phyloP scores from a whole-genome alignment of 2,888 invertebrate genomes.

The Lysandra coridon region DNA sequence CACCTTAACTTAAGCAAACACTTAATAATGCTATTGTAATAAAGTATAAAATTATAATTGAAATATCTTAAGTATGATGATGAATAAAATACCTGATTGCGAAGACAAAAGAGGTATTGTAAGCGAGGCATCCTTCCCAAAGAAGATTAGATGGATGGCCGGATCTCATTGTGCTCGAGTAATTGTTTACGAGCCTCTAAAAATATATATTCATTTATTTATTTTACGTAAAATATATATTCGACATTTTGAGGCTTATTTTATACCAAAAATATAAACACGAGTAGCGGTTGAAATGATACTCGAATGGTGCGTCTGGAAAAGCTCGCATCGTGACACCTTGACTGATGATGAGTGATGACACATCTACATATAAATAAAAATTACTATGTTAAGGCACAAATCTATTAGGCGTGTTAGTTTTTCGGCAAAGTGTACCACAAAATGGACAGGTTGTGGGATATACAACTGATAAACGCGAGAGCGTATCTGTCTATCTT shows the following conservation, averaged over 20 bases:
- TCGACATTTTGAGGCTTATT: background rate
- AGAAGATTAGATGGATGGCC: slow-evolving; percentile 28
- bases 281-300: background rate
- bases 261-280: background rate
- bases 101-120: slow-evolving; percentile 24
- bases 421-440: too few relatives aligned
- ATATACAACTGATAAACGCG: too few relatives aligned
- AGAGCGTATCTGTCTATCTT: too few relatives aligned
- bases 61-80: slow-evolving; percentile 10
- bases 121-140: background rate
- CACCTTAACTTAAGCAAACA: background rate
- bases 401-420: too few relatives aligned
- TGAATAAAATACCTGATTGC: slow-evolving; percentile 19
- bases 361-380: too few relatives aligned
- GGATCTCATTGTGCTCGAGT: slow-evolving; percentile 8
- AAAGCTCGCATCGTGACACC: too few relatives aligned
- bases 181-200: slow-evolving; percentile 10
- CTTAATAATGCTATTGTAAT: background rate
- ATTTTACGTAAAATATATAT: background rate
- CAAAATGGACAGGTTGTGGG: too few relatives aligned
- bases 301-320: too few relatives aligned
- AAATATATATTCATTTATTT: slow-evolving; percentile 12
- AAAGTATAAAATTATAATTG: slow-evolving; percentile 22
- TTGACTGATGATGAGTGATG: too few relatives aligned
- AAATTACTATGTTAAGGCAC: too few relatives aligned